These are phyloP conservation scores for Sarcophaga carnaria DNA, from an alignment of 2,888 invertebrate species.

Conservation along the genomic window DNA sequence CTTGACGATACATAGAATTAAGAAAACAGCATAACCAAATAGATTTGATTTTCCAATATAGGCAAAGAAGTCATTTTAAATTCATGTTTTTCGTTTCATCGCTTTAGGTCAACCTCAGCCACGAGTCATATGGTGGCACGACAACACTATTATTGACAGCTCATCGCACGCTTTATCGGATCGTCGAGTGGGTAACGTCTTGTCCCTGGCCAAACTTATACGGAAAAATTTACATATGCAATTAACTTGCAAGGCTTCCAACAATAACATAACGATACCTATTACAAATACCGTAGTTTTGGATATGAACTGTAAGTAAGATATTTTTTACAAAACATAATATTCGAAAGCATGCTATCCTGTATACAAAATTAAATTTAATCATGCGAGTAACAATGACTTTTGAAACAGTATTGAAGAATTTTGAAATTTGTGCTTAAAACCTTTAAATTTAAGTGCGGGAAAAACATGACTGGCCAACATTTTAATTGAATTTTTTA, in stretches of 20 bases:
- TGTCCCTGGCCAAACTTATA: conserved; percentile 85
- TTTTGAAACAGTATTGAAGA: no score
- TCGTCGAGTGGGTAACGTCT: conserved; percentile 85
- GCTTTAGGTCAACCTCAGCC: conserved; percentile 86
- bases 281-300: conserved; percentile 86
- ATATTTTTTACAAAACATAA: not conserved
- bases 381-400: not conserved
- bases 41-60: no score
- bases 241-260: conserved; percentile 87
- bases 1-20: no score
- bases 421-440: no score
- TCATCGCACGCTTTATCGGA: conserved; percentile 85
- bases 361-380: not conserved
- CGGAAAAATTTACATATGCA: conserved; percentile 85
- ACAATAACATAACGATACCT: conserved; percentile 87
- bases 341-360: not conserved
- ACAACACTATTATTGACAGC: conserved; percentile 85
- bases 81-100: not conserved
- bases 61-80: conserved; percentile 6
- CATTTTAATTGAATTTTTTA: no score
- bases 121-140: conserved; percentile 87
- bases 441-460: no score
- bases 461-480: no score
- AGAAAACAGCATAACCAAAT: no score
- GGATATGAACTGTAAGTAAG: conserved; percentile 86